Evolutionary conservation across 2,797 vertebrate species (phyloP).

Genomic region (Harpagifer antarcticus): DNA sequence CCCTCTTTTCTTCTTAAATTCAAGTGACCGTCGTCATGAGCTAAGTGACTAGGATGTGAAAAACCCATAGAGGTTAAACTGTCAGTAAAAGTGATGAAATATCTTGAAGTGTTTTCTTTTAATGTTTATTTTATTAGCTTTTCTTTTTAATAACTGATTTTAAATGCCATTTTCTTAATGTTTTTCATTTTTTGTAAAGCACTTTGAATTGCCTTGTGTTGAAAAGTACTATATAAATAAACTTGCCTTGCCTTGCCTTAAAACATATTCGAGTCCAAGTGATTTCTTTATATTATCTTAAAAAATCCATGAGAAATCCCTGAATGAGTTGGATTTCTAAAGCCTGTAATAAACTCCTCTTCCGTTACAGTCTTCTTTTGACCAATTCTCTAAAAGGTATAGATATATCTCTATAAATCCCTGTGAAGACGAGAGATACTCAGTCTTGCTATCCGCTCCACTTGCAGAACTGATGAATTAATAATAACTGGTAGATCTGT

Average conservation of each 20-base stretch:
- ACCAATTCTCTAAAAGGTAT: no score
- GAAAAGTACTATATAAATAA: no score
- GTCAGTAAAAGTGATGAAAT: neutral
- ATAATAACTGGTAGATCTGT: slow-evolving; percentile 22
- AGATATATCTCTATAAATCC: neutral
- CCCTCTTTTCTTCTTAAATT: neutral
- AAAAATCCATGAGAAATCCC: neutral
- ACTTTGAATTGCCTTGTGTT: no score
- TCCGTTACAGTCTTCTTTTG: neutral
- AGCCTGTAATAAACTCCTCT: neutral
- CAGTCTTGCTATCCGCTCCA: slow-evolving; percentile 17
- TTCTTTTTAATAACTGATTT: no score
- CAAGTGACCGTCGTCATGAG: neutral
- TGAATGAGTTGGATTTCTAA: slow-evolving; percentile 1
- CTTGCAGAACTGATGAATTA: slow-evolving; percentile 36
- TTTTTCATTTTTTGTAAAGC: no score
- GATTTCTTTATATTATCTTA: no score
- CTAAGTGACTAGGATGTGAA: neutral
- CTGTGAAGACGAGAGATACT: neutral
- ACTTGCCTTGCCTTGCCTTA: no score
- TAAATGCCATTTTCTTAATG: no score
- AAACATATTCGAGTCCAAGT: neutral
- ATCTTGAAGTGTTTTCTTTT: neutral
- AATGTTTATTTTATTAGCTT: no score
- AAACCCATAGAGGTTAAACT: no score